Evolutionary conservation across 2,888 invertebrate genomes (phyloP), one percentile per base, ranked within the genome.

Genomic region (Nebria salina): DNA sequence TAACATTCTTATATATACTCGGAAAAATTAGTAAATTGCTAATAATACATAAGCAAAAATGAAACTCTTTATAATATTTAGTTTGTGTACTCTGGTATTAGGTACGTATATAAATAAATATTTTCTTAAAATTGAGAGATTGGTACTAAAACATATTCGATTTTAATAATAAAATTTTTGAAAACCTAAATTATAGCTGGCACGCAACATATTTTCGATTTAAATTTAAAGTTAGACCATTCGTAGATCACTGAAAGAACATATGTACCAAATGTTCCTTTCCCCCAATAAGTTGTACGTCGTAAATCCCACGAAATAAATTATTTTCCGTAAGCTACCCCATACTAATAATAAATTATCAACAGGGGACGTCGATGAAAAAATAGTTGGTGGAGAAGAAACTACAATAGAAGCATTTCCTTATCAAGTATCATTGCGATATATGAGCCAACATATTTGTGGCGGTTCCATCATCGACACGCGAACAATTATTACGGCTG

Each of bases 341-440:
- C 54, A 11, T 54, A 3, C 54, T 11, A 54, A 54, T 54, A 54
- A 54, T 54, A 54, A 11, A 54, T 11, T 54, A 6, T 54, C 8
- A 54, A 54, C 4, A 54, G 7, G 65, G 34, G 11, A 25, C 64
- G 34, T 77, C 11, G 77, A 77, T 65, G 43, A 77, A 41, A 77
- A 72, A 34, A 77, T 77, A 34, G 65, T 77, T 43, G 77, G 77
- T 13, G 77, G 77, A 9, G 65, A n/a, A 34, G 65, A 65, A 72
- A 72, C 77, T 11, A 72, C 77, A 54, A 77, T 77, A n/a, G 72
- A 77, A 72, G 72, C 42, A 8, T 20, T 77, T n/a, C 65, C 77
- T 7, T 77, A 77, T 34, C 72, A 72, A 54, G 34, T 54, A 20
- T 77, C 77, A 26, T 34, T 77, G 20, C 11, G 77, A 13, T 72